phyloP scores from a whole-genome alignment of 2,888 invertebrate species.

The Minunthozetes semirufus region DNA sequence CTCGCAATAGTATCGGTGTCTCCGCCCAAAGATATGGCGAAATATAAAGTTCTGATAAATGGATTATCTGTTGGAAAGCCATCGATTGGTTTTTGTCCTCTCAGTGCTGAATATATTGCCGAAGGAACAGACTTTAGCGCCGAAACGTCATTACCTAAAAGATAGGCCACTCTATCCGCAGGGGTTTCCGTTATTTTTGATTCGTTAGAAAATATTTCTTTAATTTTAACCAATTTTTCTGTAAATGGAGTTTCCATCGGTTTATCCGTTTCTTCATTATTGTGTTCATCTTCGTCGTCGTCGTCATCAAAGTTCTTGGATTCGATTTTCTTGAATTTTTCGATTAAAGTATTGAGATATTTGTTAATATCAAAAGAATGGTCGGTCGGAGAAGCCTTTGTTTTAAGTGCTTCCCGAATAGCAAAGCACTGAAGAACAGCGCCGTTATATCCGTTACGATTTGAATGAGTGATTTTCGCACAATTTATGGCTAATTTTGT shows the following conservation, averaged over 20 bases:
- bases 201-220: slow-evolving; percentile 51
- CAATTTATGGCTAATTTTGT: slow-evolving; percentile 46
- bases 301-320: slow-evolving; percentile 32
- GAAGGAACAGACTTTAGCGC: slow-evolving; percentile 66
- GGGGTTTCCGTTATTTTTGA: slow-evolving; percentile 31
- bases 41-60: slow-evolving; percentile 58
- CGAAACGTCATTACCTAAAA: slow-evolving; percentile 52
- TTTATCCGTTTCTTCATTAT: slow-evolving; percentile 47
- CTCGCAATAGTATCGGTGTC: slow-evolving; percentile 70
- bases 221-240: slow-evolving; percentile 54
- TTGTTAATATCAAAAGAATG: slow-evolving; percentile 50
- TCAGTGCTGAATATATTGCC: slow-evolving; percentile 62
- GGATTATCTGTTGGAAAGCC: slow-evolving; percentile 39
- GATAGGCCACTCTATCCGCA: slow-evolving; percentile 38
- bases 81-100: slow-evolving; percentile 42
- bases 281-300: slow-evolving; percentile 45
- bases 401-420: slow-evolving; percentile 54
- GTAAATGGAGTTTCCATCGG: slow-evolving; percentile 54
- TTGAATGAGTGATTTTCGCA: slow-evolving; percentile 59
- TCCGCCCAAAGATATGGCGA: slow-evolving; percentile 65
- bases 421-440: slow-evolving; percentile 53
- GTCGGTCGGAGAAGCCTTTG: slow-evolving; percentile 47
- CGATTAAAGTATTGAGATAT: slow-evolving; percentile 54
- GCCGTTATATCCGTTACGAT: slow-evolving; percentile 50
- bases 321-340: slow-evolving; percentile 52